Percentiles rank a stretch among this genome's conserved stretches.
Conservation (phyloP, 2,888 invertebrate species). For the Apantesis nais region DNA sequence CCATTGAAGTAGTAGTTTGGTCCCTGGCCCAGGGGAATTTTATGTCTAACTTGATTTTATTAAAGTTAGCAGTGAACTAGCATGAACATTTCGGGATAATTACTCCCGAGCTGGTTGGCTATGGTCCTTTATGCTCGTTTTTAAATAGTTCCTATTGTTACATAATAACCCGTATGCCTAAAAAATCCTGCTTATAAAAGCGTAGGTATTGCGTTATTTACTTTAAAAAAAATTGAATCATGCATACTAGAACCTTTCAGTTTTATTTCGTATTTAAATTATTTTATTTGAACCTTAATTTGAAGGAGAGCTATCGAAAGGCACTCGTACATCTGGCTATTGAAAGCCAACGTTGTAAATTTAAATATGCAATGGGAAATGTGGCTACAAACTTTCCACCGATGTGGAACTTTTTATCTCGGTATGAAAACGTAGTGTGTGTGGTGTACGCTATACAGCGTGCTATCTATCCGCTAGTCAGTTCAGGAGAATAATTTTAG, state of each 20-base stretch:
- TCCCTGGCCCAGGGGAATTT: neutral
- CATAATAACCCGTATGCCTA: neutral
- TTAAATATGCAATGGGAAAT: slow-evolving; percentile 52
- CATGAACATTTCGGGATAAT: neutral
- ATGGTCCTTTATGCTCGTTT: too few relatives aligned
- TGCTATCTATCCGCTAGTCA: slow-evolving; percentile 50
- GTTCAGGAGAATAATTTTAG: slow-evolving; percentile 73
- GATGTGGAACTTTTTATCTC: slow-evolving; percentile 39
- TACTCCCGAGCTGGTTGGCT: too few relatives aligned
- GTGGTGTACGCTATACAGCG: slow-evolving; percentile 5
- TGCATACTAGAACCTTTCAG: slow-evolving; percentile 13
- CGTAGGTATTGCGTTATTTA: slow-evolving; percentile 10
- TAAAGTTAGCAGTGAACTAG: too few relatives aligned
- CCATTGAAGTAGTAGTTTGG: too few relatives aligned
- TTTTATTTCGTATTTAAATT: slow-evolving; percentile 29
- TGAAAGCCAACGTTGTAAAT: slow-evolving; percentile 55
- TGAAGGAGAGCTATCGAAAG: slow-evolving; percentile 40
- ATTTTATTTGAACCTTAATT: slow-evolving; percentile 38
- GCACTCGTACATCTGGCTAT: slow-evolving; percentile 38
- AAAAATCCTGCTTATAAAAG: neutral
- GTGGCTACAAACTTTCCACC: slow-evolving; percentile 41
- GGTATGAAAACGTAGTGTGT: slow-evolving; percentile 44
- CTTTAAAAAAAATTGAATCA: slow-evolving; percentile 35
- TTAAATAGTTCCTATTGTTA: neutral
- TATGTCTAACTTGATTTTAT: neutral